A percentile compares a stretch with the other conserved stretches of the same genome.
Evolutionary conservation across 2,113 vertebrate species (phyloP).

Genomic region (Odobenus rosmarus): DNA sequence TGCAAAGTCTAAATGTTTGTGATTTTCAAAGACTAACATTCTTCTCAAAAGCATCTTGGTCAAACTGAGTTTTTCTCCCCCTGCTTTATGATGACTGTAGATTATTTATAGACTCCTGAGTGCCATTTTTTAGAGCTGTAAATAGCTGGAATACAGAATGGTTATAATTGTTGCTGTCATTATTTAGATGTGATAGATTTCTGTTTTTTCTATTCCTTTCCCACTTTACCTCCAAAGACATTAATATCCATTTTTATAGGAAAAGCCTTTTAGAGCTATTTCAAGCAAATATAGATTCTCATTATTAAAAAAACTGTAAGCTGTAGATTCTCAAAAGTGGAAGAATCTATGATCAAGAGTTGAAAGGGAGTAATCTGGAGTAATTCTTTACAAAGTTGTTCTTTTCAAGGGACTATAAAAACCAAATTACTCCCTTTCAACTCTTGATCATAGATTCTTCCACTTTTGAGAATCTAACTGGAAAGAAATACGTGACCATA

Average conservation of each 20-base stretch:
- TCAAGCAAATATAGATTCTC: not conserved
- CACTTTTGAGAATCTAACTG: too few relatives aligned
- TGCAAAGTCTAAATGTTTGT: not conserved
- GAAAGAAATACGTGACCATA: not conserved
- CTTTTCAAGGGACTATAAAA: too few relatives aligned
- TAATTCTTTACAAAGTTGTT: too few relatives aligned
- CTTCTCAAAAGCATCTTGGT: not conserved
- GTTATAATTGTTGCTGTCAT: not conserved
- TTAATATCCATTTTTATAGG: not conserved
- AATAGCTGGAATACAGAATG: not conserved
- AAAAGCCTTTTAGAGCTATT: constrained; percentile 52
- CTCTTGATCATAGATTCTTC: too few relatives aligned
- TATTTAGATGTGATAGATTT: constrained; percentile 43
- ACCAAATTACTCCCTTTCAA: too few relatives aligned
- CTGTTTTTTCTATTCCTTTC: not conserved
- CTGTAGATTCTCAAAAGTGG: not conserved
- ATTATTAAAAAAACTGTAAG: not conserved
- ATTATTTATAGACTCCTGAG: not conserved
- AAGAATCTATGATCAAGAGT: constrained; percentile 29
- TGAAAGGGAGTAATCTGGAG: not conserved
- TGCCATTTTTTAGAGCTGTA: not conserved
- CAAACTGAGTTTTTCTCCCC: not conserved
- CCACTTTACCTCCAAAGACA: not conserved
- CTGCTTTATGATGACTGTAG: not conserved
- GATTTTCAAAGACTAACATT: not conserved